These are phyloP conservation scores for Ichneumon xanthorius DNA, from an alignment of 2,888 invertebrate species.

Conservation along the genomic window DNA sequence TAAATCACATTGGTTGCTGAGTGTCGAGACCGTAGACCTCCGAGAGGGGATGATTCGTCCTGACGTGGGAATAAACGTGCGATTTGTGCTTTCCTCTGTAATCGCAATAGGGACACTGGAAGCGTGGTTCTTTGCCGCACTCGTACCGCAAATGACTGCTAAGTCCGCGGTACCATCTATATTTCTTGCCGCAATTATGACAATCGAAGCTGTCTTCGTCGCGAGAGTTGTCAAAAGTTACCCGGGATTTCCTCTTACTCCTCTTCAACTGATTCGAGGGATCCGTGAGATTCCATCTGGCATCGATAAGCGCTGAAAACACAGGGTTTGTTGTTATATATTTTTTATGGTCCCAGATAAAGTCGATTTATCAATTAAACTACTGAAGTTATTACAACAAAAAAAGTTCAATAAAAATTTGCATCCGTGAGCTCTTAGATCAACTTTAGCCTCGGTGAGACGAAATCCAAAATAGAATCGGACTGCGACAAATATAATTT, in stretches of 20 bases:
- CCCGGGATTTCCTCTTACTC: conserved; percentile 16
- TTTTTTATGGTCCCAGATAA: not conserved
- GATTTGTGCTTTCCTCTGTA: conserved; percentile 55
- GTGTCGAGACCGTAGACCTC: conserved; percentile 79
- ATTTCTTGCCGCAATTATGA: conserved; percentile 57
- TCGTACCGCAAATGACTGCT: conserved; percentile 61
- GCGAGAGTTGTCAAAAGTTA: not conserved
- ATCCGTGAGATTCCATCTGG: conserved; percentile 30
- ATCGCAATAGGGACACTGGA: conserved; percentile 85
- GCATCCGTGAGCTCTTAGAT: not conserved
- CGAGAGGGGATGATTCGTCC: conserved; percentile 74
- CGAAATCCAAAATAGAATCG: not conserved
- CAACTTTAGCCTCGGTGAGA: not conserved
- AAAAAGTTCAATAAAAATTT: not conserved
- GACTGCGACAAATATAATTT: not conserved
- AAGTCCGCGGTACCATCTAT: conserved; percentile 59
- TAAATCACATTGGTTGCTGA: conserved; percentile 44
- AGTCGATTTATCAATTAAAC: not conserved
- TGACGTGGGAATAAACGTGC: conserved; percentile 60
- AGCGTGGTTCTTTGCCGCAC: conserved; percentile 85
- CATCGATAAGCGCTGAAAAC: conserved; percentile 53
- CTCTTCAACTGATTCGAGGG: conserved; percentile 33
- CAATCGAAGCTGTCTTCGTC: conserved; percentile 31
- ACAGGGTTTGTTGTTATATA: conserved; percentile 3
- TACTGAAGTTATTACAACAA: not conserved